These are phyloP conservation scores for Diarsia rubi DNA, from an alignment of 2,888 invertebrate species.

Conservation along the genomic window DNA sequence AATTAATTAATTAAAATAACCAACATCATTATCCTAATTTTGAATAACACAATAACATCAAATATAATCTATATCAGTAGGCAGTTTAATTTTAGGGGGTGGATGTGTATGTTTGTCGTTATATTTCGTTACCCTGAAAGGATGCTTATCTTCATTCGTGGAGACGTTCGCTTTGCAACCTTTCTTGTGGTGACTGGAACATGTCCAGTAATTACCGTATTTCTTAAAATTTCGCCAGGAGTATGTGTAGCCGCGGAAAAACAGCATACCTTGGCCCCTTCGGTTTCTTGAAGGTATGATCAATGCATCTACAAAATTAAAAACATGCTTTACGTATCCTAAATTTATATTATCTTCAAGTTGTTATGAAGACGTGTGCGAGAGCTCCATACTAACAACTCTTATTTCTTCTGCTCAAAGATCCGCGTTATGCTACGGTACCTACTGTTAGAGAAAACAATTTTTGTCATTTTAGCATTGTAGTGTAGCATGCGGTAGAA, in stretches of 20 bases:
- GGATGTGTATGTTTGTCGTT: conserved; percentile 76
- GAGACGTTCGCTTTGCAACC: conserved; percentile 81
- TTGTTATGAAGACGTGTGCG: not conserved
- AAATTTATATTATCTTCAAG: conserved; percentile 7
- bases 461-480: not conserved
- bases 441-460: not conserved
- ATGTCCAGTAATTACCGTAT: conserved; percentile 81
- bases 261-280: conserved; percentile 75
- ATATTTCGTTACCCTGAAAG: conserved; percentile 71
- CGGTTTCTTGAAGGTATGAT: conserved; percentile 78
- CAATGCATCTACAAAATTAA: conserved; percentile 75
- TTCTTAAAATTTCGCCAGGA: conserved; percentile 78
- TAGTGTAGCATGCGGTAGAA: not conserved
- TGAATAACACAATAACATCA: conserved; percentile 46
- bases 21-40: conserved; percentile 42
- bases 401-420: not conserved
- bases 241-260: conserved; percentile 79
- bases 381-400: not conserved
- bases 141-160: conserved; percentile 72
- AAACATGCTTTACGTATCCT: conserved; percentile 22
- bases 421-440: not conserved
- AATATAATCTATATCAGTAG: conserved; percentile 66
- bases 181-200: conserved; percentile 83
- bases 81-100: conserved; percentile 70
- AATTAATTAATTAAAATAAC: conserved; percentile 21